phyloP scores from a whole-genome alignment of 92 coral and sea anemone species.

The Meandrina meandrites region DNA sequence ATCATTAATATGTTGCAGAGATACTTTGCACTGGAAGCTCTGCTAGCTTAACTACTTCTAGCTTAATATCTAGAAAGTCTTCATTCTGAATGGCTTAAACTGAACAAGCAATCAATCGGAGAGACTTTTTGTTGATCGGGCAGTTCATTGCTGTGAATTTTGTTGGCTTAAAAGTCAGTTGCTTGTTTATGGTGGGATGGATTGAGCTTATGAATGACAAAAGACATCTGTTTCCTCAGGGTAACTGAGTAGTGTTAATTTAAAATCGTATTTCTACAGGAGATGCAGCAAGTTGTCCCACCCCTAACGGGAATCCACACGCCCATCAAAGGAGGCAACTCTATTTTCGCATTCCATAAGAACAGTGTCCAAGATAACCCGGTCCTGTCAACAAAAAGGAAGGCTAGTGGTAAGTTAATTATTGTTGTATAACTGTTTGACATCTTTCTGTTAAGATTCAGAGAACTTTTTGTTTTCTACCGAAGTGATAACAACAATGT shows the following conservation, averaged over 20 bases:
- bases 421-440: background rate
- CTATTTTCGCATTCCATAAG: slow-evolving; percentile 65
- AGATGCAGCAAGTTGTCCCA: slow-evolving; percentile 92
- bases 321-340: slow-evolving; percentile 75
- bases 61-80: background rate
- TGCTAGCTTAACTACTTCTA: background rate
- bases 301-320: slow-evolving; percentile 96
- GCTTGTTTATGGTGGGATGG: background rate
- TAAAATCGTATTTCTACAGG: slow-evolving; percentile 49
- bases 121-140: background rate
- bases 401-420: slow-evolving; percentile 22
- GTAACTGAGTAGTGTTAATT: background rate
- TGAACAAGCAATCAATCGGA: no score
- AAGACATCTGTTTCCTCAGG: background rate
- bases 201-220: background rate
- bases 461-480: no score
- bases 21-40: background rate
- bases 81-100: background rate
- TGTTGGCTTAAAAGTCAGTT: background rate
- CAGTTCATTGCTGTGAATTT: background rate
- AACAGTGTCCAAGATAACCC: slow-evolving; percentile 28
- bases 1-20: no score
- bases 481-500: background rate
- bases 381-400: slow-evolving; percentile 11
- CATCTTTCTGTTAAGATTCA: background rate